Base-by-base conservation (phyloP, 2,113 vertebrate species). In the Cnemophilus loriae region DNA sequence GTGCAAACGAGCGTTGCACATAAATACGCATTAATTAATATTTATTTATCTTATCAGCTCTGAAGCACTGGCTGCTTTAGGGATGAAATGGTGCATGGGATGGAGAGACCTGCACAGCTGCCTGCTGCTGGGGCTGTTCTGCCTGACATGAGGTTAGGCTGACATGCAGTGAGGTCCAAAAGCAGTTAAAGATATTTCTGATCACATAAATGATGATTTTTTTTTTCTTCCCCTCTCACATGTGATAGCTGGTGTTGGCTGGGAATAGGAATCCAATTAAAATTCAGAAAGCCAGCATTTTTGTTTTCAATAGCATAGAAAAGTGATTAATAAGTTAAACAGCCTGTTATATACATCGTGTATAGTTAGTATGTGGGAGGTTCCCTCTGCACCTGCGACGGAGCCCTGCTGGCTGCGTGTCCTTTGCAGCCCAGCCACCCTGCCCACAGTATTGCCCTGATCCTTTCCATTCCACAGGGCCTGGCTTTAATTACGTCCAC, bases 1-100 rank as follows among this genome's bases (percentile, higher is more conserved):
- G 7, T 6, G 39, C 14, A 7, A 52, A 24, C 0, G 2, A 80
- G 33, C 12, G 0, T 44, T 57, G n/a, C 28, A 6, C 32, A 4
- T 17, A 60, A 35, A 30, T 37, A 16, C 19, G 35, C 13, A 1
- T 10, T 10, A 56, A 65, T 65, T 56, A 60, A 32, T 49, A n/a
- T 47, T 84, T 80, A 50, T 79, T 68, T 76, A 3, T 79, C 61
- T 63, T 33, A 21, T 28, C 26, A 37, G 50, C 37, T 70, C 50
- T 35, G 81, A 73, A 57, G 63, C 69, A 49, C 68, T 44, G 73
- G 19, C 50, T 75, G 83, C 71, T 73, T 3, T 46, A 68, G 74
- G 44, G 39, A 53, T 49, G 52, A 42, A 46, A 7, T 4, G 12
- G 28, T 37, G 65, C 50, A 10, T 12, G 50, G 61, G 68, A 7